Evolutionary conservation across 2,797 vertebrate species (phyloP).

Genomic region (Phyllotis vaccarum): DNA sequence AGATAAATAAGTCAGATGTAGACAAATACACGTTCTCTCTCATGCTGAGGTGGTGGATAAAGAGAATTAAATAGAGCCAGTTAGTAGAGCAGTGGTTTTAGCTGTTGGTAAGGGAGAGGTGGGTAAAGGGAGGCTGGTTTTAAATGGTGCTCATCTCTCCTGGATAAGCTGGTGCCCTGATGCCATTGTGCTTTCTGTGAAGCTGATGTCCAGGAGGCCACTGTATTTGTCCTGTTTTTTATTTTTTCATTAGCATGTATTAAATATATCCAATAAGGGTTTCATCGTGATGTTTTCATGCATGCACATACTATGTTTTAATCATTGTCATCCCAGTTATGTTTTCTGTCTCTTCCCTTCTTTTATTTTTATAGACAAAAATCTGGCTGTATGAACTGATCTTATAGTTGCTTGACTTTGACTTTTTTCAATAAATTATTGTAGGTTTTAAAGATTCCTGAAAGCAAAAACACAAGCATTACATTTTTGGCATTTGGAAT

Average conservation of each 20-base stretch:
- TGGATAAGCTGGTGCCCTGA: conserved; percentile 16
- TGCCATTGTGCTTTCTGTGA: background rate
- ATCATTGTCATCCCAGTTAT: background rate
- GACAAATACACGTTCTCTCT: background rate
- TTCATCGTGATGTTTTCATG: background rate
- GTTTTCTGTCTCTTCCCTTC: background rate
- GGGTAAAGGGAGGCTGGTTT: background rate
- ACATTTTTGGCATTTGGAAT: background rate
- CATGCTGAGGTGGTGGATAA: background rate
- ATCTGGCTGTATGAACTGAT: background rate
- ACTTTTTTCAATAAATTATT: conserved; percentile 28
- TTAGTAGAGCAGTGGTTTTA: background rate
- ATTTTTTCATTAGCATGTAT: background rate
- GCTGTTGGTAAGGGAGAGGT: background rate
- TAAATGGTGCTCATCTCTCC: background rate
- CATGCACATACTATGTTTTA: background rate
- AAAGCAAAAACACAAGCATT: conserved; percentile 60
- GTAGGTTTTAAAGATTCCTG: background rate
- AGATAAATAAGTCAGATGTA: background rate
- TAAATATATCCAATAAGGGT: background rate
- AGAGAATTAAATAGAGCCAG: background rate
- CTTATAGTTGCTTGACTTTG: conserved; percentile 46
- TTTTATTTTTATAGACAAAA: conserved; percentile 38
- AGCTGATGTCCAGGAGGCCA: background rate
- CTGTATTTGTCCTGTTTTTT: conserved; percentile 16